Evolutionary conservation across 2,797 vertebrate species (phyloP), one percentile per base, ranked within the genome.

Genomic region (Ctenopoma kingsleyae): DNA sequence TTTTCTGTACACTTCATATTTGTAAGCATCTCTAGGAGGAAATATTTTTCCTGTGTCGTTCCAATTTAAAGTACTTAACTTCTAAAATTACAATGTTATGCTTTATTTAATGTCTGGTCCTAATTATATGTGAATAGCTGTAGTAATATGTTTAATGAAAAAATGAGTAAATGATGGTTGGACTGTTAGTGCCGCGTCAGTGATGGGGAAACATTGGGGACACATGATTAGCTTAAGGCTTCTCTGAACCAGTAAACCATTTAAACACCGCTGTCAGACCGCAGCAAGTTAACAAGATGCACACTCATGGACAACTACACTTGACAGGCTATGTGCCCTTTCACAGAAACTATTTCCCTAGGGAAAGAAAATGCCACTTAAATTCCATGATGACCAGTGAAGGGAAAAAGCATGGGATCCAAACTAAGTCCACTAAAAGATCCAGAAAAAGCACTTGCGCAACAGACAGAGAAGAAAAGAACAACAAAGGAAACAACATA

Each of bases 231-330:
- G 78, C 74, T 80, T 80, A 73, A 81, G 58, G 68, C 70, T 61
- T 63, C 40, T 76, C 60, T 78, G 71, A 64, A 82, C 53, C 70
- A 43, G 53, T 91, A 89, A 91, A 89, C 84, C 80, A 46, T 86
- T 92, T 88, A 86, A 92, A 87, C 56, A 68, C 40, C 40, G 43
- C 82, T 86, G 88, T 90, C 82, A 78, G 69, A 51, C 74, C 71
- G 25, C 35, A 67, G 67, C 60, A 74, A 83, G 72, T 86, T 89
- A 89, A 87, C 67, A 76, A 75, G 81, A 84, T 84, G 43, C 59
- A 62, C 57, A 47, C 3, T 0, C 40, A 13, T 51, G 55, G 59
- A 72, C 49, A 58, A 71, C 68, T 68, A 55, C 47, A 73, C 74
- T 48, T 74, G 85, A 82, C 77, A 73, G 51, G 51, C 32, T 27